Percentiles rank a stretch among this genome's conserved stretches.
These are phyloP conservation scores for Clangula hyemalis DNA, from an alignment of 2,797 vertebrate species.

Conservation along the genomic window DNA sequence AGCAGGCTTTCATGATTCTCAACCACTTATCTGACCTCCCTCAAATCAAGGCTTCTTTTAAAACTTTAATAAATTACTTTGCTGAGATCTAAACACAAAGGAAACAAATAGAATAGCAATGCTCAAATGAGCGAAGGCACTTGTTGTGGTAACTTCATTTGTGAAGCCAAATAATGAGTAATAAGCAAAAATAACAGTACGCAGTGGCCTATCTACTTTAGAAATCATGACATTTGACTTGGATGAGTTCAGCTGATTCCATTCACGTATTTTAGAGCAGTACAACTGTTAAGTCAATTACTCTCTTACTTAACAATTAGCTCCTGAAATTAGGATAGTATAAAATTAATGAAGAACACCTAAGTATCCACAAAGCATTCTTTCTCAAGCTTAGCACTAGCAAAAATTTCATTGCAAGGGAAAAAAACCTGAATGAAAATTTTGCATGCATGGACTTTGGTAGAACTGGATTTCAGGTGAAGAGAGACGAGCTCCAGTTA, in stretches of 20 bases:
- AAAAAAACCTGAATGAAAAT: background rate
- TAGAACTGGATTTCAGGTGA: background rate
- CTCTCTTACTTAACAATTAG: slow-evolving; percentile 2
- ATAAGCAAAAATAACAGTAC: background rate
- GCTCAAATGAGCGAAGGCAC: background rate
- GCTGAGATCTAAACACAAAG: background rate
- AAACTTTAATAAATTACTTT: background rate
- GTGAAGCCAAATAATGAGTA: background rate
- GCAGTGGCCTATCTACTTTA: background rate
- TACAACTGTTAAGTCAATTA: background rate
- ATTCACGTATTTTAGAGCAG: background rate
- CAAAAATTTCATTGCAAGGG: background rate
- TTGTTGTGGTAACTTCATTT: background rate
- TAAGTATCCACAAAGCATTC: background rate
- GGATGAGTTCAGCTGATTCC: background rate
- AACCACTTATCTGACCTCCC: background rate
- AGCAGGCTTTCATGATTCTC: background rate
- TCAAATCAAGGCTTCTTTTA: background rate
- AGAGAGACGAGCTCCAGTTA: background rate
- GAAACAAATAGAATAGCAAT: background rate
- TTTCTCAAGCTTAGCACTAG: background rate
- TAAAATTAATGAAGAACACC: background rate
- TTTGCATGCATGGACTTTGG: background rate
- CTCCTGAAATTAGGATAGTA: background rate
- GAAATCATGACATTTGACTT: background rate